phyloP scores from a whole-genome alignment of 1,140 invertebrate species.

The Manduca sexta region DNA sequence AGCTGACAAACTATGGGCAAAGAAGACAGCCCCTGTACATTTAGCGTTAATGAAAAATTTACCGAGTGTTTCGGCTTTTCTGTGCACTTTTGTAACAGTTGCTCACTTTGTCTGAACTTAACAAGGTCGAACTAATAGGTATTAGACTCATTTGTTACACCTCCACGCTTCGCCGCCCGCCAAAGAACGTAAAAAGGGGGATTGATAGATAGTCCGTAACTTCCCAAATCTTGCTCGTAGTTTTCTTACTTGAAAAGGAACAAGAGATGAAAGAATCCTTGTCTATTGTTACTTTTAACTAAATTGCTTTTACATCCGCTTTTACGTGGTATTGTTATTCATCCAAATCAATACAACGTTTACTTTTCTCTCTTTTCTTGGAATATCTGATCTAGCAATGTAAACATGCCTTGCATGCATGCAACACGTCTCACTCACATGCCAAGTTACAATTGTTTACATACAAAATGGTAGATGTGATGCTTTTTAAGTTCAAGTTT shows the following conservation, averaged over 20 bases:
- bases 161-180: slow-evolving; percentile 38
- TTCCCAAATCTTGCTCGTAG: slow-evolving; percentile 8
- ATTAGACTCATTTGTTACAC: slow-evolving; percentile 50
- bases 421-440: no score
- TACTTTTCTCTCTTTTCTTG: no score
- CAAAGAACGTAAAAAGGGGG: slow-evolving; percentile 38
- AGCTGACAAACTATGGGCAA: no score
- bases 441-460: no score
- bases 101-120: slow-evolving; percentile 43
- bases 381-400: no score
- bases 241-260: background rate
- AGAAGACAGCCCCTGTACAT: no score
- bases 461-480: no score
- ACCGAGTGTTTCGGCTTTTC: slow-evolving; percentile 20
- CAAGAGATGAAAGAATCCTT: background rate
- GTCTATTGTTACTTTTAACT: background rate
- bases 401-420: no score
- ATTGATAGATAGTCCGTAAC: slow-evolving; percentile 29
- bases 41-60: background rate
- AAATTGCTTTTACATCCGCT: no score
- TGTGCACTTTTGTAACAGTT: slow-evolving; percentile 24
- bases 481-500: no score
- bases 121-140: slow-evolving; percentile 50
- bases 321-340: no score
- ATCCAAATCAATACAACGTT: no score